Conservation (phyloP, 2,113 vertebrate species). For the Symphodus melops region DNA sequence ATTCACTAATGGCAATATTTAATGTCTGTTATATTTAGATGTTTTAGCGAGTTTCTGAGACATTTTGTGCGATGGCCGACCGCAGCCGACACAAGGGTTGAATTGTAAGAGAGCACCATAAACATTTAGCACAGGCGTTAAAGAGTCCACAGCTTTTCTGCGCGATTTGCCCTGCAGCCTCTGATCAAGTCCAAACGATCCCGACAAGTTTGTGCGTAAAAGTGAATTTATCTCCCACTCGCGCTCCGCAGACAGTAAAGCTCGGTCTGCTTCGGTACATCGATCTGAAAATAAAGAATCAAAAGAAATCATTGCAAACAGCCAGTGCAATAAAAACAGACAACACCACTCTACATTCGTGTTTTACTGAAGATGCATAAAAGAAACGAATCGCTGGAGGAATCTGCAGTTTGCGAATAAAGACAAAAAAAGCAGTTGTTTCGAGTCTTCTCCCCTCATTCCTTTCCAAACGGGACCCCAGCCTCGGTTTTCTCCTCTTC, state of each 20-base stretch:
- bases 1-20: slow-evolving; percentile 32
- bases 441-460: slow-evolving; percentile 33
- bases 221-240: slow-evolving; percentile 44
- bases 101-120: slow-evolving; percentile 56
- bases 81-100: slow-evolving; percentile 43
- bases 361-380: slow-evolving; percentile 63
- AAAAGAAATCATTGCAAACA: slow-evolving; percentile 36
- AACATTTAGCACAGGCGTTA: slow-evolving; percentile 71
- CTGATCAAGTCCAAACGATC: slow-evolving; percentile 67
- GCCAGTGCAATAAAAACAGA: slow-evolving; percentile 16
- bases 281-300: slow-evolving; percentile 22
- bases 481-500: slow-evolving; percentile 60
- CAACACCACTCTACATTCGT: slow-evolving; percentile 38
- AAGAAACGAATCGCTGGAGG: slow-evolving; percentile 48
- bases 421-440: slow-evolving; percentile 21
- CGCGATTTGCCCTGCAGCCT: slow-evolving; percentile 44
- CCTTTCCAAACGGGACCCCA: slow-evolving; percentile 59
- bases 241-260: slow-evolving; percentile 4
- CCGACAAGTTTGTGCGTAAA: slow-evolving; percentile 70
- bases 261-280: not conserved
- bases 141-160: slow-evolving; percentile 64
- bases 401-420: slow-evolving; percentile 48
- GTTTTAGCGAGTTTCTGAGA: slow-evolving; percentile 30
- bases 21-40: slow-evolving; percentile 7
- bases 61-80: slow-evolving; percentile 30